Base-by-base conservation (phyloP, 2,797 vertebrate species). In the Mallotus villosus region DNA sequence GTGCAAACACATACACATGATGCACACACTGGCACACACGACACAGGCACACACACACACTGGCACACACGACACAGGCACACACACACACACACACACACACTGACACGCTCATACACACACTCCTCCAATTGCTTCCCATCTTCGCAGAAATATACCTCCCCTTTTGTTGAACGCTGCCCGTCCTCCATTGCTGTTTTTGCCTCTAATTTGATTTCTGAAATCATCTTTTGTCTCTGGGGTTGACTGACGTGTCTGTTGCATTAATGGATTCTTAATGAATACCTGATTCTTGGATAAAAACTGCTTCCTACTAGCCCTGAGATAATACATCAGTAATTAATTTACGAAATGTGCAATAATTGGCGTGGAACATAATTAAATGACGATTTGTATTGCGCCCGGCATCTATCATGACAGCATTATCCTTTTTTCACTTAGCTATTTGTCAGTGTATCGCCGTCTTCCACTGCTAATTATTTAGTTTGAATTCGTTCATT, bases 291-390 rank as follows among this genome's bases (percentile, higher is more conserved):
- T 82, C 67, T 51, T 63, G 73, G 75, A 74, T 77, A 79, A 87
- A 82, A 82, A 89, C 53, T 78, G 77, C 82, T 84, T 90, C 78
- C 74, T 88, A 88, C 89, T 81, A 82, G 85, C 84, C 77, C 46
- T 49, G 5, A 32, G 46, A 49, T 49, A 49, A 49, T 49, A 49
- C 9, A 49, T 49, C 79, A 84, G 83, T 91, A 89, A 87, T 92
- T 91, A 92, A 92, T 90, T 91, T 82, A 83, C 86, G 81, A 85
- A 84, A 89, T 90, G 87, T 88, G 85, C 82, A 86, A 90, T 88
- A 90, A 87, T 91, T 89, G 90, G 86, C 83, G 82, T 81, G 79
- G 82, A 80, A 90, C 86, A 89, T 91, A 92, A 93, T 91, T 73
- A 86, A 90, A 90, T 90, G 73, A 88, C 89, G 51, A 68, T 91